phyloP scores from a whole-genome alignment of 2,888 invertebrate species.

The Sarcophaga carnaria region DNA sequence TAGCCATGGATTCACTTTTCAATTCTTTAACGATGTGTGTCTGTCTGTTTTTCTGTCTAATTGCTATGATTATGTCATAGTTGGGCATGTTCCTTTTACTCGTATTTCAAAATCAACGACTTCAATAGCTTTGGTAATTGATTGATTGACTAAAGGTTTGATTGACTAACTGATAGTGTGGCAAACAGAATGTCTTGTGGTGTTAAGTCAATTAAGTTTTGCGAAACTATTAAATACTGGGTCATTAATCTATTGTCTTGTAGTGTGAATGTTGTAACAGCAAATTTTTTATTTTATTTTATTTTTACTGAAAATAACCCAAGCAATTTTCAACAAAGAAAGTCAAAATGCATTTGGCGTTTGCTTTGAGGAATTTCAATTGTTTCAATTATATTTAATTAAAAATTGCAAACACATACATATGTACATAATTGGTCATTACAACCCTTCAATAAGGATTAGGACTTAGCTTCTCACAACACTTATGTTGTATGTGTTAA shows the following conservation, averaged over 20 bases:
- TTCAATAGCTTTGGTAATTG: conserved; percentile 1
- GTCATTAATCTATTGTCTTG: conserved; percentile 49
- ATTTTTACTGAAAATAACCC: not conserved
- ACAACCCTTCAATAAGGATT: no score
- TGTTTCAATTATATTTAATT: no score
- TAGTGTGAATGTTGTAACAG: not conserved
- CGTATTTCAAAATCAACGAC: conserved; percentile 43
- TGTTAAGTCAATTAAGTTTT: not conserved
- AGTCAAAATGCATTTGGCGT: conserved; percentile 7
- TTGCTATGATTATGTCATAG: conserved; percentile 66
- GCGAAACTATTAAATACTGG: conserved; percentile 11
- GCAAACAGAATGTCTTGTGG: conserved; percentile 4
- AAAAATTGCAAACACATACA: no score
- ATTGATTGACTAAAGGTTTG: conserved; percentile 2
- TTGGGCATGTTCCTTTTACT: conserved; percentile 61
- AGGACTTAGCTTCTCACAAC: no score
- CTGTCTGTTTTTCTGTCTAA: conserved; percentile 44
- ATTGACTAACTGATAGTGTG: not conserved
- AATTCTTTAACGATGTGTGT: conserved; percentile 18
- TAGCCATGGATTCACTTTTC: conserved; percentile 23
- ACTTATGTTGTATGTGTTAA: no score
- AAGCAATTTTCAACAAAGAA: not conserved
- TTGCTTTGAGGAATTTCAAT: not conserved
- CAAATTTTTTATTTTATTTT: not conserved
- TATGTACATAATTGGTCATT: no score